A percentile compares a stretch with the other conserved stretches of the same genome.
Evolutionary conservation across 2,113 vertebrate species (phyloP).

Genomic region (Pangasianodon hypophthalmus): DNA sequence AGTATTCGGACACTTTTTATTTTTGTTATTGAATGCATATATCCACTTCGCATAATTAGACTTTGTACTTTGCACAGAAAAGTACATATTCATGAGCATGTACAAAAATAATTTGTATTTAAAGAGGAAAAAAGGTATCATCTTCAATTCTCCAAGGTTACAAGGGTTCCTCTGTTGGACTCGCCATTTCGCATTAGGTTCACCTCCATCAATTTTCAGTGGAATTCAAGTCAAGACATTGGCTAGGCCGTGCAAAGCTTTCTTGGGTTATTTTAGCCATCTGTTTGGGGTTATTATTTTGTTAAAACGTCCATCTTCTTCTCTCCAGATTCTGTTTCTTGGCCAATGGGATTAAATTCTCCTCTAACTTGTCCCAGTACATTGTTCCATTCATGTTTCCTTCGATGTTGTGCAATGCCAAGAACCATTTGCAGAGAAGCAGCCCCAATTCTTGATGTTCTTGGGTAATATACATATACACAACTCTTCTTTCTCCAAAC

Average conservation of each 20-base stretch:
- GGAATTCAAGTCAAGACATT: neutral
- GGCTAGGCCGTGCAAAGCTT: neutral
- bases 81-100: no score
- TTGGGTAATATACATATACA: no score
- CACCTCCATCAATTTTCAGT: neutral
- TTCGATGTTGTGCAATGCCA: neutral
- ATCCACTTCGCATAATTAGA: no score
- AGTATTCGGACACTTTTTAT: no score
- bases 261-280: neutral
- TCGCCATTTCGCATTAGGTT: no score
- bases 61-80: no score
- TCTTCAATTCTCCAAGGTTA: neutral
- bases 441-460: no score
- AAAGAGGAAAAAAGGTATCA: neutral
- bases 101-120: neutral
- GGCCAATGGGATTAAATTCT: neutral
- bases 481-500: no score
- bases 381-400: neutral
- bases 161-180: neutral
- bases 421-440: neutral
- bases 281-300: neutral
- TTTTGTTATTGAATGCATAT: no score
- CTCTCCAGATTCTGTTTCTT: neutral
- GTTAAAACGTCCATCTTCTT: neutral
- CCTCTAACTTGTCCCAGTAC: neutral